Conservation (phyloP, 2,888 invertebrate genomes). For the Drepanosiphum platanoidis region DNA sequence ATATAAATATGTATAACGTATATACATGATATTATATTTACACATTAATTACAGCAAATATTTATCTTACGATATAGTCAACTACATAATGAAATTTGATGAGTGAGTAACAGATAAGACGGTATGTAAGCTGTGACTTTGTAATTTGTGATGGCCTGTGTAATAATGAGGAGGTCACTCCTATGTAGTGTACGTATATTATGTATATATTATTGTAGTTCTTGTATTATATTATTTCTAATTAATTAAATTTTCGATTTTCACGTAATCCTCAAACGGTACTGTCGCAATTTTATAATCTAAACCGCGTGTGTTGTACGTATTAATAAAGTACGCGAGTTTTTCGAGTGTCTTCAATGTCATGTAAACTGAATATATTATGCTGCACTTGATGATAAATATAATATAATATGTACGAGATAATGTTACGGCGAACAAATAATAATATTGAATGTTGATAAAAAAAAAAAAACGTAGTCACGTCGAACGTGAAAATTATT, state of each 20-base stretch:
- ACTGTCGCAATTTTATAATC: constrained; percentile 9
- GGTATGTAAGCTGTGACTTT: background rate
- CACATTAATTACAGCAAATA: background rate
- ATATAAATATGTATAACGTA: background rate
- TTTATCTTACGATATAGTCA: background rate
- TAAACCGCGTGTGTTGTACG: background rate
- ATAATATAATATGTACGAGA: background rate
- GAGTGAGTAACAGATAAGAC: constrained; percentile 5
- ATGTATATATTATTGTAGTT: too few relatives aligned
- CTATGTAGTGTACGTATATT: background rate
- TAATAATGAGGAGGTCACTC: background rate
- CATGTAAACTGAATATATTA: constrained; percentile 36
- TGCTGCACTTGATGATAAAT: constrained; percentile 42
- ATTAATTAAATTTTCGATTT: constrained; percentile 36
- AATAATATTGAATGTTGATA: constrained; percentile 41
- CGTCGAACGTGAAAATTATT: background rate
- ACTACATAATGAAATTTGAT: constrained; percentile 3
- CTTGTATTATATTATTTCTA: background rate
- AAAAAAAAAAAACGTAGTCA: constrained; percentile 2
- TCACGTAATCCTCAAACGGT: background rate
- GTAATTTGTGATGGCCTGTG: constrained; percentile 3
- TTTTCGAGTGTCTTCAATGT: constrained; percentile 58
- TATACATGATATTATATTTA: too few relatives aligned
- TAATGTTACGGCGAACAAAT: constrained; percentile 2
- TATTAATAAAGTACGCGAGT: background rate